phyloP scores from a whole-genome alignment of 2,797 vertebrate genomes.

The Scolopax rusticola region DNA sequence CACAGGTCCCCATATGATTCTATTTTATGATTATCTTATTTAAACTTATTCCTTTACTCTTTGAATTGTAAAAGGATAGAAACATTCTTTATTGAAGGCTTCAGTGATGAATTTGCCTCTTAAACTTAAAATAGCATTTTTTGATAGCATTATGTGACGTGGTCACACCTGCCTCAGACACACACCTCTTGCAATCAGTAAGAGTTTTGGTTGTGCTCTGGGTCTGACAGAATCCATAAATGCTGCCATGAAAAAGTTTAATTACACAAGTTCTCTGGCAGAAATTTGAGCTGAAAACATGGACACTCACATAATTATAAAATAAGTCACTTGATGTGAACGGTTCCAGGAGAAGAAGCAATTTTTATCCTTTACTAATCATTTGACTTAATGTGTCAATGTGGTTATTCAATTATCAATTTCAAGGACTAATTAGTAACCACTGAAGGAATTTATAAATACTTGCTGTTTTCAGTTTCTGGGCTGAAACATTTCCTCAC shows the following conservation, averaged over 20 bases:
- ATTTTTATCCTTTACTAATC: constrained; percentile 12
- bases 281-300: not conserved
- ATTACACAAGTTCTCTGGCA: not conserved
- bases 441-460: not conserved
- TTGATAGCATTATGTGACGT: not conserved
- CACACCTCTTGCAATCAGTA: not conserved
- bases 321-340: not conserved
- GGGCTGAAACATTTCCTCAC: not conserved
- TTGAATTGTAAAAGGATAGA: not conserved
- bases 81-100: not conserved
- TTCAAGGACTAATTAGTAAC: not conserved
- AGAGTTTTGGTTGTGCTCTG: not conserved
- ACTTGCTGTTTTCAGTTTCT: not conserved
- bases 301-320: not conserved
- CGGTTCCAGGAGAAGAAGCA: not conserved
- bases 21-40: not conserved
- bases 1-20: too few relatives aligned
- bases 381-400: not conserved
- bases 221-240: not conserved
- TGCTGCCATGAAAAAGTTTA: not conserved
- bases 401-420: not conserved
- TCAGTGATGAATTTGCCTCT: not conserved
- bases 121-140: not conserved
- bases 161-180: not conserved
- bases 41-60: constrained; percentile 27